Evolutionary conservation across 2,888 invertebrate species (phyloP).

Genomic region (Platycnemis pennipes): DNA sequence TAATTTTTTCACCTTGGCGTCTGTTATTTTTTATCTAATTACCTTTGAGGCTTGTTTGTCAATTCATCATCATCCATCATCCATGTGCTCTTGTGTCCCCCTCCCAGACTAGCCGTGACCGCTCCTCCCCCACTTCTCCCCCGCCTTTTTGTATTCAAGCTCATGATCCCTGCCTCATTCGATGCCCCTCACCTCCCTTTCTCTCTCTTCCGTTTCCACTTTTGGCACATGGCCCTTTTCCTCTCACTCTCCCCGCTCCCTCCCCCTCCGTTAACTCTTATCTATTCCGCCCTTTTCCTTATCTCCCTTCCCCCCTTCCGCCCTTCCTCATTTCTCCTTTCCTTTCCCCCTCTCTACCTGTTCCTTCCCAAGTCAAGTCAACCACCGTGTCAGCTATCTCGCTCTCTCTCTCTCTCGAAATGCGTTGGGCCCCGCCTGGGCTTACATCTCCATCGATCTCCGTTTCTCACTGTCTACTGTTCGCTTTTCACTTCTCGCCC

Average conservation of each 20-base stretch:
- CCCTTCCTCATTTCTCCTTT: background rate
- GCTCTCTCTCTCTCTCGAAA: background rate
- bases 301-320: background rate
- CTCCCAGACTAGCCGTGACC: background rate
- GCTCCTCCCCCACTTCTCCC: background rate
- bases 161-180: constrained; percentile 22
- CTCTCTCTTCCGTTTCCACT: constrained; percentile 10
- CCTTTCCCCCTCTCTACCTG: constrained; percentile 14
- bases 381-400: background rate
- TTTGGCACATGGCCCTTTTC: constrained; percentile 13
- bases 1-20: background rate
- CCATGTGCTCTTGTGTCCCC: background rate
- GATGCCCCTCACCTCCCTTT: background rate
- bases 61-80: constrained; percentile 25
- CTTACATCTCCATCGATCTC: constrained; percentile 66
- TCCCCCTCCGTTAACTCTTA: background rate
- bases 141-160: background rate
- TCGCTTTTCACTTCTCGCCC: background rate
- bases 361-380: constrained; percentile 40
- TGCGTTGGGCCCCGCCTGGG: constrained; percentile 55
- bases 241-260: background rate
- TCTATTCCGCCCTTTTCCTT: background rate
- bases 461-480: constrained; percentile 56
- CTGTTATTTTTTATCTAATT: background rate
- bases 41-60: background rate